Evolutionary conservation across 2,113 vertebrate genomes (phyloP), one percentile per base, ranked within the genome.

Genomic region (Sturnira hondurensis): DNA sequence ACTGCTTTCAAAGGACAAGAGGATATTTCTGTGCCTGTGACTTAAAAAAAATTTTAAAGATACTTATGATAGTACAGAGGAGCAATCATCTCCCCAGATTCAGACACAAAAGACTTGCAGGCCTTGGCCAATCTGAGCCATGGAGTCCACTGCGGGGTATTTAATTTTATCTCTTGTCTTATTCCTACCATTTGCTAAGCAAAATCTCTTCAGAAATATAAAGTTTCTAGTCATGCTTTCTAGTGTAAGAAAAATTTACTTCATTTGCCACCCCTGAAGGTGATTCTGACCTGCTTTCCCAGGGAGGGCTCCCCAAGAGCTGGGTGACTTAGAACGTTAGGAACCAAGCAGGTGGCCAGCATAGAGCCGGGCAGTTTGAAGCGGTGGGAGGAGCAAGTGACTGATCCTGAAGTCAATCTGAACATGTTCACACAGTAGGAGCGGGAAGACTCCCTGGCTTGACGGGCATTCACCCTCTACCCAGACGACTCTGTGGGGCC

Each of bases 181-280:
- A 22, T 92, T 92, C 52, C 80, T 50, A 68, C 47, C 50, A 65
- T 78, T 94, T 92, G 47, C 92, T 71, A 76, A 93, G 67, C n/a
- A 67, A 71, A 88, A 15, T 86, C 80, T 86, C 73, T 28, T 89
- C 38, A 52, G 74, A 89, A 56, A 73, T 3, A 38, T 58, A 70
- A 22, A 41, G 47, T 82, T 92, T 70, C 81, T 68, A 26, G 52
- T 43, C 20, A 13, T 17, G 22, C 26, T 68, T n/a, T 91, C 16
- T 14, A 52, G 33, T 19, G 52, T 88, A 61, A 71, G 22, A 74
- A 58, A 8, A 20, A 15, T 4, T 43, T 13, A 22, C 54, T 43
- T 93, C 24, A 19, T 50, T 76, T 90, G 82, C 73, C 7, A 45
- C 33, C 20, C n/a, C 7, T 54, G 70, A 58, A 2, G 2, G n/a